Conservation (phyloP, 2,113 vertebrate genomes). For the Hucho hucho region DNA sequence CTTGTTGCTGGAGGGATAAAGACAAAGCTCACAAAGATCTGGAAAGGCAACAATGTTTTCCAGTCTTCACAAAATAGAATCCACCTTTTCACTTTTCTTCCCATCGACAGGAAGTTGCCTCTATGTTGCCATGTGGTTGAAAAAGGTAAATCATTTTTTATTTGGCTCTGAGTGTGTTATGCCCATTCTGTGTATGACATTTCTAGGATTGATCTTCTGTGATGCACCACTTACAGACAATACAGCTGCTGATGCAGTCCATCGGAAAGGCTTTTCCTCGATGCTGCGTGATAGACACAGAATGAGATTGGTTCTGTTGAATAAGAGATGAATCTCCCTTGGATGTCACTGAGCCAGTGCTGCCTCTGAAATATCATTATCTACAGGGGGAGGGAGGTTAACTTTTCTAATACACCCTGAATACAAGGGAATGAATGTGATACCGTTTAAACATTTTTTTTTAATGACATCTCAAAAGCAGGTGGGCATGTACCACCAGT, state of each 20-base stretch:
- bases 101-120: background rate
- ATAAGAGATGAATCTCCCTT: conserved; percentile 72
- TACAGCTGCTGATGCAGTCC: conserved; percentile 30
- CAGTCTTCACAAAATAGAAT: background rate
- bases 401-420: conserved; percentile 69
- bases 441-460: conserved; percentile 43
- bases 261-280: conserved; percentile 52
- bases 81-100: background rate
- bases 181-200: conserved; percentile 33
- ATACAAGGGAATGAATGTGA: conserved; percentile 59
- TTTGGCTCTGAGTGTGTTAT: conserved; percentile 17
- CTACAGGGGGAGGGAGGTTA: conserved; percentile 66
- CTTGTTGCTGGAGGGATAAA: background rate
- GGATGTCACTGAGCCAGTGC: conserved; percentile 56
- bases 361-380: conserved; percentile 75
- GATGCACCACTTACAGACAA: conserved; percentile 49
- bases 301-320: conserved; percentile 73
- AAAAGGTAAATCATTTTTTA: conserved; percentile 4
- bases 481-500: conserved; percentile 9
- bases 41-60: background rate
- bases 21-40: background rate
- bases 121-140: background rate
- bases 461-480: conserved; percentile 46
- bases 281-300: conserved; percentile 64
- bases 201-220: conserved; percentile 61